Conservation (phyloP, 1,140 invertebrate genomes). For the Drosophila mauritiana region DNA sequence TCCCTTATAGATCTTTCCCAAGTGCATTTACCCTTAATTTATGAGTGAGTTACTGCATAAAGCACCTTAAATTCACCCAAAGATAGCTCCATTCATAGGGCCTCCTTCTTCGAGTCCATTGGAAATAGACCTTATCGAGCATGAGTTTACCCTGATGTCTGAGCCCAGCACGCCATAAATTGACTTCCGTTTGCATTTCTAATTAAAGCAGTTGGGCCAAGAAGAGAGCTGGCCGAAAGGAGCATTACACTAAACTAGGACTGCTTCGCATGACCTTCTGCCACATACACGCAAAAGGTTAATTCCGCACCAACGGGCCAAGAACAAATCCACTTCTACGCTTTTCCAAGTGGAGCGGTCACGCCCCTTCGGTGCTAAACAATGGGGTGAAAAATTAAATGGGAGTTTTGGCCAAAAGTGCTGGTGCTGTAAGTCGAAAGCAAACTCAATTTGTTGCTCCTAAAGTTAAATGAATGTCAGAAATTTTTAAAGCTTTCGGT, state of each 20-base stretch:
- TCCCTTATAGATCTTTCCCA: no score
- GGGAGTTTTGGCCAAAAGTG: not conserved
- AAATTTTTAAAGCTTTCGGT: not conserved
- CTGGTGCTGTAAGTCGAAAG: not conserved
- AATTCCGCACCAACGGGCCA: conserved; percentile 16
- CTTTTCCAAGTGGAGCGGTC: conserved; percentile 16
- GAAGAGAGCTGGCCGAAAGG: conserved; percentile 7
- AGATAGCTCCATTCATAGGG: not conserved
- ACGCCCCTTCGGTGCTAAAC: conserved; percentile 15
- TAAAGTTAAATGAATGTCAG: not conserved
- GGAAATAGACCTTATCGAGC: conserved; percentile 1
- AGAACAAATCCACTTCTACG: conserved; percentile 14
- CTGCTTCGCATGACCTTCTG: conserved; percentile 30
- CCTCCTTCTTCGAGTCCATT: no score
- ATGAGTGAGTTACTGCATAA: no score
- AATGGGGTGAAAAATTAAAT: conserved; percentile 11
- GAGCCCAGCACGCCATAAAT: conserved; percentile 58
- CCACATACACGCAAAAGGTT: conserved; percentile 18
- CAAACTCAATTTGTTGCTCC: not conserved
- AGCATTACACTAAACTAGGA: conserved; percentile 15
- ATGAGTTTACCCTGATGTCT: conserved; percentile 1
- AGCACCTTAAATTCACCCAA: not conserved
- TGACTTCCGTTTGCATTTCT: conserved; percentile 66
- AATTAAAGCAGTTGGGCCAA: conserved; percentile 58
- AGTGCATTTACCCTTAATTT: no score